Base-by-base conservation (phyloP, 2,888 invertebrate species). In the Merodon equestris region DNA sequence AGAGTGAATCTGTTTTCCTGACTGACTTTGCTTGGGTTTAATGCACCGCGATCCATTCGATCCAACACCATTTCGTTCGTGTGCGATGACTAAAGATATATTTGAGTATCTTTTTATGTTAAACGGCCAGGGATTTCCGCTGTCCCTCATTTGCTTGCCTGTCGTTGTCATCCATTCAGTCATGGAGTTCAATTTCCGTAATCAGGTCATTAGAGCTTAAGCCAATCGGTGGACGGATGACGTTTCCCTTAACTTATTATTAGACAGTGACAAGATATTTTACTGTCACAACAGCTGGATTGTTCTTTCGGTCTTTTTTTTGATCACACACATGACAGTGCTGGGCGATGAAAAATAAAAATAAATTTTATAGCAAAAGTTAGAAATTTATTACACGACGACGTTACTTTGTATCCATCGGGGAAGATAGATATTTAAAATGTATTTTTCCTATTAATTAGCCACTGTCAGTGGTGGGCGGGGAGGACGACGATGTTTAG, bases 121-220 rank as follows among this genome's bases (percentile, higher is more conserved):
- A 42, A 67, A 47, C 53, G 54, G 54, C 15, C 42, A 74, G 72
- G 72, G 76, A 75, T 74, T 75, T 66, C 64, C 72, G 66, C 75
- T 73, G 61, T 18, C 10, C 47, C 14, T 64, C 42, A 63, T 51
- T 9, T 67, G 68, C 54, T 58, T 64, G 53, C 51, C 71, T 45
- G 1, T 9, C 13, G 5, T 1, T 45, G 1, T 9, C 13, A 13
- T 1, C 13, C 42, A 42, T 27, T 27, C 53, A 54, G 50, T 51
- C 56, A 47, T 2, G 27, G 50, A 56, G 66, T 83, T 84, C 84
- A 84, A 83, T 84, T 84, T 60, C 83, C 83, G 83, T 83, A 84
- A 85, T 84, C 84, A 84, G 85, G 85, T 85, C 84, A 84, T 84
- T 82, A 83, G 84, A 84, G 82, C 83, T 84, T 81, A 82, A 83